phyloP scores from a whole-genome alignment of 2,888 invertebrate genomes.

The Diabrotica balteata region DNA sequence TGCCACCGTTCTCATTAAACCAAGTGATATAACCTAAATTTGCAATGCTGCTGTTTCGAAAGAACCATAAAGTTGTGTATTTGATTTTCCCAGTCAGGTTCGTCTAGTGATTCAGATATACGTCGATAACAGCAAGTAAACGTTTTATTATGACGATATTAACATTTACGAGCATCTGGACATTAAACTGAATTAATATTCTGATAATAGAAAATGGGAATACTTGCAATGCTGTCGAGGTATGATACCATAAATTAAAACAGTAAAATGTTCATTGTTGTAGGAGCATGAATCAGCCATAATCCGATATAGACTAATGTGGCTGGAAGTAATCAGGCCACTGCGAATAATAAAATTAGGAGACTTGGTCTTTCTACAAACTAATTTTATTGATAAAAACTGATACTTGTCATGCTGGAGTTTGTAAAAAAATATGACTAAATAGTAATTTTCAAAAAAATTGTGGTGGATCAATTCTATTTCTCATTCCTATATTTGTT shows the following conservation, averaged over 20 bases:
- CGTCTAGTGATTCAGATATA: slow-evolving; percentile 40
- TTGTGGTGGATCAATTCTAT: too few species aligned
- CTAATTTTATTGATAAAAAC: too few species aligned
- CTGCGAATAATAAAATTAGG: too few species aligned
- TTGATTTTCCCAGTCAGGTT: slow-evolving; percentile 6
- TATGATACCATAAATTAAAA: slow-evolving; percentile 5
- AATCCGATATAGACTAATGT: not conserved
- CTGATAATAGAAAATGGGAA: slow-evolving; percentile 14
- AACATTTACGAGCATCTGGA: slow-evolving; percentile 13
- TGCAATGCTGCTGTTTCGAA: not conserved
- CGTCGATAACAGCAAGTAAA: slow-evolving; percentile 45
- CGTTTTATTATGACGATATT: slow-evolving; percentile 37
- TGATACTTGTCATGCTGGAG: too few species aligned
- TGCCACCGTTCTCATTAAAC: too few species aligned
- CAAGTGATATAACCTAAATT: too few species aligned
- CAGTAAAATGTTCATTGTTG: not conserved
- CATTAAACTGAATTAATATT: slow-evolving; percentile 10
- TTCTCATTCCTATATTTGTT: too few species aligned
- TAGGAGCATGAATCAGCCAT: slow-evolving; percentile 4
- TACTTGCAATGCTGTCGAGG: slow-evolving; percentile 10
- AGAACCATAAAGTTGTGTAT: slow-evolving; percentile 1
- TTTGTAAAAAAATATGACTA: too few species aligned
- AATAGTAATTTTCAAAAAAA: too few species aligned
- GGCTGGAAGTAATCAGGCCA: too few species aligned
- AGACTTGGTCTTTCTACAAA: too few species aligned